phyloP scores from a whole-genome alignment of 2,113 vertebrate species.

The Arvicanthis niloticus region DNA sequence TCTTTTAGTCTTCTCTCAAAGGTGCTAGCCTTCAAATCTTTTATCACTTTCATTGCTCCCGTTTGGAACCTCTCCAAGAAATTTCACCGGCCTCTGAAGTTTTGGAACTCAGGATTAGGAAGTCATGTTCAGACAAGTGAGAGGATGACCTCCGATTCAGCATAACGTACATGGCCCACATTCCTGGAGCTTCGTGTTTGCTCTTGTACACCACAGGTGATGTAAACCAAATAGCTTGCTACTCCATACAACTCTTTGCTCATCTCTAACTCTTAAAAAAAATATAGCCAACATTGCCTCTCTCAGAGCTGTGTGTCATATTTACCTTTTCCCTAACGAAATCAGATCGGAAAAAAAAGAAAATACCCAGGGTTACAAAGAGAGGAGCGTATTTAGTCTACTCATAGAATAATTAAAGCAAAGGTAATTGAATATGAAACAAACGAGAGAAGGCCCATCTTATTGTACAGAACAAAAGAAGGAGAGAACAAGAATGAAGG shows the following conservation, averaged over 20 bases:
- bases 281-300: not conserved
- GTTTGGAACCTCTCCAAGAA: constrained; percentile 69
- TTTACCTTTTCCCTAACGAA: constrained; percentile 3
- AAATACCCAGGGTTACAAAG: not conserved
- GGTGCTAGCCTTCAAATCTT: constrained; percentile 77
- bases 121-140: constrained; percentile 64
- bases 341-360: not conserved
- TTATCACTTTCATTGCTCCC: constrained; percentile 79
- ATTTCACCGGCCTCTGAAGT: constrained; percentile 69
- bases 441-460: not conserved
- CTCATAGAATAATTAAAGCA: not conserved
- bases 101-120: constrained; percentile 58
- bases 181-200: constrained; percentile 13
- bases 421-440: not conserved
- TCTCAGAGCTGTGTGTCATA: not conserved
- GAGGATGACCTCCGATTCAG: constrained; percentile 45
- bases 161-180: constrained; percentile 10
- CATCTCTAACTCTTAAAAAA: constrained; percentile 19
- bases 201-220: constrained; percentile 46
- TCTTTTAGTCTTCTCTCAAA: constrained; percentile 74
- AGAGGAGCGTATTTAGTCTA: not conserved
- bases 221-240: constrained; percentile 54
- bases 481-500: not conserved
- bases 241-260: not conserved
- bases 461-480: not conserved